These are phyloP conservation scores for Rotaria macrura DNA, from an alignment of 2,888 invertebrate species.

Conservation along the genomic window DNA sequence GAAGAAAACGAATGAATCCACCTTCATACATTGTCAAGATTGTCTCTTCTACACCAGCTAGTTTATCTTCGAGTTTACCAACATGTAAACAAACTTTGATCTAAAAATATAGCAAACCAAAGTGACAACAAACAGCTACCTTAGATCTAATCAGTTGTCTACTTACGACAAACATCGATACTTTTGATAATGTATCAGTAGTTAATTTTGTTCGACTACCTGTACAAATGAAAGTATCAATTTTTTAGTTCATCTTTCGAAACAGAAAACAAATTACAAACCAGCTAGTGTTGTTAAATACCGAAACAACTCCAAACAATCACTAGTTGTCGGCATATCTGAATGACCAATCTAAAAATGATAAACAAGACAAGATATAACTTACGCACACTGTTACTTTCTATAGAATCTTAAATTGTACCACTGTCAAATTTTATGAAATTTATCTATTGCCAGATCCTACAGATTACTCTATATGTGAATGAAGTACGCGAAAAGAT, in stretches of 20 bases:
- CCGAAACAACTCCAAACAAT: background rate
- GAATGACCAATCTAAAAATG: background rate
- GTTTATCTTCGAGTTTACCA: background rate
- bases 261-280: background rate
- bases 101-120: background rate
- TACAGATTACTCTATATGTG: too few relatives aligned
- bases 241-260: background rate
- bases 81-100: conserved; percentile 2
- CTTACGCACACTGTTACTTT: too few relatives aligned
- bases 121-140: background rate
- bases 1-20: background rate
- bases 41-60: background rate
- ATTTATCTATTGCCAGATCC: too few relatives aligned
- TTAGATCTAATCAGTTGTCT: background rate
- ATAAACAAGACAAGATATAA: background rate
- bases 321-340: background rate
- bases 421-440: too few relatives aligned
- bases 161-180: conserved; percentile 17
- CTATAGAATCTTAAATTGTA: too few relatives aligned
- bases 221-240: background rate
- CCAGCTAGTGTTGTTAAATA: background rate
- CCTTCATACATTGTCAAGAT: background rate
- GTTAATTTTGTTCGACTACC: background rate
- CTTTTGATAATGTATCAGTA: background rate
- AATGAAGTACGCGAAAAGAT: too few relatives aligned